Percentiles rank a stretch among this genome's conserved stretches.
Evolutionary conservation across 2,888 invertebrate genomes (phyloP).

Genomic region (Eumacrocentrus americanus): DNA sequence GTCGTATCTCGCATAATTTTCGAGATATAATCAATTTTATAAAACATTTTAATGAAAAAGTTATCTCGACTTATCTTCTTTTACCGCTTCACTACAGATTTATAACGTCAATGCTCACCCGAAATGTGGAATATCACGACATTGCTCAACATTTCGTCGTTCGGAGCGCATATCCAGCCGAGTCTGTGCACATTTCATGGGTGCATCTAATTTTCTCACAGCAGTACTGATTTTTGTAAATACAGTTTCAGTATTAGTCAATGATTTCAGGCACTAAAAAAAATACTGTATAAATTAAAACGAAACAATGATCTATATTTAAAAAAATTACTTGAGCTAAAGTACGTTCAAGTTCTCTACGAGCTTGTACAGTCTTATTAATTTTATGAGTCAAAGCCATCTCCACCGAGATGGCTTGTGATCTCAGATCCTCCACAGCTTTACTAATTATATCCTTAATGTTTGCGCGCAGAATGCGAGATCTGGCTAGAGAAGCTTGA

Average conservation of each 20-base stretch:
- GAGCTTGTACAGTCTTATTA: constrained; percentile 35
- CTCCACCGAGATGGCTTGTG: constrained; percentile 65
- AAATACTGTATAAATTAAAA: no score
- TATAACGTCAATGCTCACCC: constrained; percentile 25
- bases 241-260: constrained; percentile 31
- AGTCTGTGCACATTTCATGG: constrained; percentile 39
- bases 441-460: constrained; percentile 61
- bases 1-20: background rate
- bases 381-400: constrained; percentile 62
- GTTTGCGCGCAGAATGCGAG: constrained; percentile 58
- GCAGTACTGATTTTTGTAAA: constrained; percentile 28
- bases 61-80: background rate
- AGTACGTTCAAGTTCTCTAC: constrained; percentile 34
- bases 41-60: background rate
- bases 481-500: constrained; percentile 62
- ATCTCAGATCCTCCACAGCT: constrained; percentile 63
- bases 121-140: constrained; percentile 37
- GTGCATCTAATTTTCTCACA: constrained; percentile 34
- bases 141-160: constrained; percentile 35
- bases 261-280: constrained; percentile 33
- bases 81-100: no score
- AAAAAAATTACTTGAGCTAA: constrained; percentile 30
- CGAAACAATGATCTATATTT: no score
- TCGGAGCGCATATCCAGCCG: constrained; percentile 31
- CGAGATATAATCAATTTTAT: no score